Percentiles rank a stretch among this genome's conserved stretches.
phyloP scores from a whole-genome alignment of 1,140 invertebrate genomes.

The Caerostris extrusa region DNA sequence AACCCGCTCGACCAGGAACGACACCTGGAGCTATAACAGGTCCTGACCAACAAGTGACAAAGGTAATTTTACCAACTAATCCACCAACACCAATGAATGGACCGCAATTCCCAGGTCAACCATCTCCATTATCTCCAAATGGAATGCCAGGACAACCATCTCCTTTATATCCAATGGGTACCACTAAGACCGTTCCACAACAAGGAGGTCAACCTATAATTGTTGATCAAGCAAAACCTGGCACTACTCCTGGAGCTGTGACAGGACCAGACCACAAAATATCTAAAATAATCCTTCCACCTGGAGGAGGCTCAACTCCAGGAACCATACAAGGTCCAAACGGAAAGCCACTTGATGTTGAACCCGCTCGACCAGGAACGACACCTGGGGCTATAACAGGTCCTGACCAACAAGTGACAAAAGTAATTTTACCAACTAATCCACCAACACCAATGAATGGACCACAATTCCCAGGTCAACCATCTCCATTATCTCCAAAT shows the following conservation, averaged over 20 bases:
- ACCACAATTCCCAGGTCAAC: too few relatives aligned
- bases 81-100: not conserved
- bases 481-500: too few relatives aligned
- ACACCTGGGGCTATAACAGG: conserved; percentile 10
- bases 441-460: not conserved
- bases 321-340: not conserved
- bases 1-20: not conserved
- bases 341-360: not conserved
- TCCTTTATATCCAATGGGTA: too few relatives aligned
- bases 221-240: not conserved
- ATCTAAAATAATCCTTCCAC: not conserved
- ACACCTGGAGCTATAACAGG: conserved; percentile 8
- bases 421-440: not conserved
- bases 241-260: not conserved
- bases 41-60: not conserved
- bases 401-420: not conserved
- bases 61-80: not conserved
- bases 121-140: too few relatives aligned
- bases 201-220: not conserved
- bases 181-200: too few relatives aligned
- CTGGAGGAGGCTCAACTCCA: not conserved
- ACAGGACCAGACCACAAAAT: not conserved
- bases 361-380: not conserved
- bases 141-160: too few relatives aligned
- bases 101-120: not conserved